These are phyloP conservation scores for Heliconius cydno DNA, from an alignment of 2,888 invertebrate species.

Conservation along the genomic window DNA sequence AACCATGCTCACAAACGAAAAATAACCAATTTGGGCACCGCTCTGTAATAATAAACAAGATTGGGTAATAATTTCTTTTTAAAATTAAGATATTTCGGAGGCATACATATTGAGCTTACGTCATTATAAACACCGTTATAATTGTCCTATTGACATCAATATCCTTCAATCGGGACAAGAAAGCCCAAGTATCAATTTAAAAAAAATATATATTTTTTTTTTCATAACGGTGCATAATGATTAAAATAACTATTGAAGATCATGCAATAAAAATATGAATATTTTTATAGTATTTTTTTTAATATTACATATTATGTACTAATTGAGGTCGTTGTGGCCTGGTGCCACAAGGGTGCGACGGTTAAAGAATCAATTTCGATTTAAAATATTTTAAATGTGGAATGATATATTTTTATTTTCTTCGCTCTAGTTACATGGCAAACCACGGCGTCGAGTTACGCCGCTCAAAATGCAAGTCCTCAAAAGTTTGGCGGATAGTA, in stretches of 20 bases:
- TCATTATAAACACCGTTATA: conserved; percentile 38
- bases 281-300: not conserved
- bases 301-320: too few relatives aligned
- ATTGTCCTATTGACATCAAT: conserved; percentile 36
- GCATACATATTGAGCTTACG: conserved; percentile 9
- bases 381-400: too few relatives aligned
- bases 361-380: too few relatives aligned
- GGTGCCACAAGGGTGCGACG: too few relatives aligned
- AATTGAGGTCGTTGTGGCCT: too few relatives aligned
- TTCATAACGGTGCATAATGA: conserved; percentile 36
- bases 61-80: conserved; percentile 36
- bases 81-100: conserved; percentile 41
- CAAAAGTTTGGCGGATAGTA: too few relatives aligned
- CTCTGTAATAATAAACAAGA: conserved; percentile 40
- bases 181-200: not conserved
- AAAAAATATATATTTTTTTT: conserved; percentile 17
- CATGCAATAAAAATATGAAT: not conserved
- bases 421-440: too few relatives aligned
- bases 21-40: conserved; percentile 37
- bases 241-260: conserved; percentile 16
- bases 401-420: too few relatives aligned
- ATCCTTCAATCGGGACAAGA: conserved; percentile 30
- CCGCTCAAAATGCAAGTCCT: too few relatives aligned
- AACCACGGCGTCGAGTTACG: too few relatives aligned
- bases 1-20: conserved; percentile 22